Conservation (phyloP, 2,113 vertebrate species). For the Ranitomeya variabilis region DNA sequence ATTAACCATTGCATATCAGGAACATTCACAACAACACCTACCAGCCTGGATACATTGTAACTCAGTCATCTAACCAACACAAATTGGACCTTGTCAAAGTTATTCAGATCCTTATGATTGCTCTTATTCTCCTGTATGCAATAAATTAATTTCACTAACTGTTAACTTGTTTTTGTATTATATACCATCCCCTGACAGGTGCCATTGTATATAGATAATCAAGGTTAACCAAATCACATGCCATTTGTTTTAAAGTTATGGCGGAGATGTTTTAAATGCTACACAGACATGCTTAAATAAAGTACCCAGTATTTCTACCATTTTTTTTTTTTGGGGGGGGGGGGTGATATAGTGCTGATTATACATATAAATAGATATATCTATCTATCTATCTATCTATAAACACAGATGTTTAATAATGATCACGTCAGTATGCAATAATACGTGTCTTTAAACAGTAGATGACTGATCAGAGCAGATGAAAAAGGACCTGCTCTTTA, state of each 20-base stretch:
- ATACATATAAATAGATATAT: background rate
- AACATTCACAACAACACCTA: too few relatives aligned
- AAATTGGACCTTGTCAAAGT: background rate
- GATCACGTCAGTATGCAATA: background rate
- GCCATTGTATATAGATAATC: too few relatives aligned
- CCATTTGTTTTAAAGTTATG: too few relatives aligned
- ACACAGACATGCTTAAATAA: too few relatives aligned
- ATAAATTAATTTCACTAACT: background rate
- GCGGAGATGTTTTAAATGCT: too few relatives aligned
- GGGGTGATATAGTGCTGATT: too few relatives aligned
- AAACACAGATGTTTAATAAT: background rate
- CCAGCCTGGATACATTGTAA: background rate
- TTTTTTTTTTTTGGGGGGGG: too few relatives aligned
- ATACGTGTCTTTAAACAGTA: conserved; percentile 51
- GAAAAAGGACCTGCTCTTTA: conserved; percentile 55
- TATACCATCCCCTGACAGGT: background rate
- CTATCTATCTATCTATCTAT: background rate
- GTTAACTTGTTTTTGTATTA: background rate
- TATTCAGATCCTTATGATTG: background rate
- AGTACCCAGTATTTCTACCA: too few relatives aligned
- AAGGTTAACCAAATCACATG: too few relatives aligned
- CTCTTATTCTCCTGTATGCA: background rate
- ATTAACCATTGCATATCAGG: too few relatives aligned
- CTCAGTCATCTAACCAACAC: background rate
- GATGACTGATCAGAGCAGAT: conserved; percentile 6